Base-by-base conservation (phyloP, 2,888 invertebrate species). In the Agrochola lychnidis region DNA sequence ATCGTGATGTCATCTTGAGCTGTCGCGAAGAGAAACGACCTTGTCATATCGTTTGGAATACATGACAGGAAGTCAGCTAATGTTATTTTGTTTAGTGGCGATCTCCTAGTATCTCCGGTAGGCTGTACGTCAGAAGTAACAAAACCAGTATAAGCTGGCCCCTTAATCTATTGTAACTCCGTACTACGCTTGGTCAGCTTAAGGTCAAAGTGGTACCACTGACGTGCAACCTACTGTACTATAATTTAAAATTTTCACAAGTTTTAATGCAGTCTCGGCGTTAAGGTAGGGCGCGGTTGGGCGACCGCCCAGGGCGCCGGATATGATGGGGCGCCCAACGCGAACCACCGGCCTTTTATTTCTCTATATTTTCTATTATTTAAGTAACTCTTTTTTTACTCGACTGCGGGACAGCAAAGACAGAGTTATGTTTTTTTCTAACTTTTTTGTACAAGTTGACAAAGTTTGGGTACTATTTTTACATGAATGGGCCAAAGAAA, bases 1-100 rank as follows among this genome's bases (percentile, higher is more conserved):
- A 59, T 62, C 53, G 30, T 61, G 66, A 48, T 59, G 56, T 73
- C 30, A 73, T 73, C 48, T 73, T 51, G 67, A 73, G 62, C 48
- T 25, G 40, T 73, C 62, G 16, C 53, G 14, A 22, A 19, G 42
- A 62, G 22, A 56, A 79, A 67, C 66, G 45, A 73, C 79, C 42
- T 66, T 12, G 30, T 30, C 5, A 51, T 19, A 30, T 51, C 12
- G 51, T 66, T 48, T 1, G 14, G 14, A 73, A 67, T 73, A 14
- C 12, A 22, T 51, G 6, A n/a, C 30, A 51, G 51, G 51, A 48
- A 51, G 51, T 22, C 48, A 7, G 25, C 16, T 59, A 1, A 10
- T 19, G 30, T 64, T 36, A 14, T 78, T 68, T 30, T 7, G 14
- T 57, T 75, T 10, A 30, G 40, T 48, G n/a, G 16, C 25, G 2